Conservation (phyloP, 1,140 invertebrate genomes). For the Meloidogyne floridensis region DNA sequence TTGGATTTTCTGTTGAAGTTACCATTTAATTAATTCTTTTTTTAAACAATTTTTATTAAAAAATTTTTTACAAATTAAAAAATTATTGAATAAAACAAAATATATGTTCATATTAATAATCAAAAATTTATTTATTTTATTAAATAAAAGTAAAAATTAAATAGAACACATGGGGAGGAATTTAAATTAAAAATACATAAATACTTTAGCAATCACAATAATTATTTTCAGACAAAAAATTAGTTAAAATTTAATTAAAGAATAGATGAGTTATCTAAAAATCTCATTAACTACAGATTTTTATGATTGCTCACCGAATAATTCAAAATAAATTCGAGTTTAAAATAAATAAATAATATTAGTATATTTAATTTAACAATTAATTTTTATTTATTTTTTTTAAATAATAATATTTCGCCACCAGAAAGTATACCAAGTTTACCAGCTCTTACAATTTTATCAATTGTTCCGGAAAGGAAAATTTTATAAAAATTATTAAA, state of each 20-base stretch:
- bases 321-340: constrained; percentile 12
- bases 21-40: not conserved
- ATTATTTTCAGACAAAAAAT: too few species aligned
- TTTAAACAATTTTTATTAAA: not conserved
- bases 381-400: constrained; percentile 42
- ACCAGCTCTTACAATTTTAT: constrained; percentile 55
- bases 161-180: too few species aligned
- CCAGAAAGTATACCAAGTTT: constrained; percentile 55
- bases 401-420: constrained; percentile 56
- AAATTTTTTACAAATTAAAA: constrained; percentile 12
- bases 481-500: constrained; percentile 61
- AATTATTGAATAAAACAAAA: constrained; percentile 8
- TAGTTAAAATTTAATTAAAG: too few species aligned
- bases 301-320: too few species aligned
- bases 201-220: too few species aligned
- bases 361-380: not conserved
- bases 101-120: constrained; percentile 15
- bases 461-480: constrained; percentile 61
- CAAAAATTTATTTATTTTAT: constrained; percentile 25
- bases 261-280: too few species aligned
- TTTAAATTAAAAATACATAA: too few species aligned
- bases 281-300: too few species aligned
- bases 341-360: not conserved
- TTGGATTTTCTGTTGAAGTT: not conserved
- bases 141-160: not conserved